These are phyloP conservation scores for Discoglossus pictus DNA, from an alignment of 2,797 vertebrate species.

Conservation along the genomic window DNA sequence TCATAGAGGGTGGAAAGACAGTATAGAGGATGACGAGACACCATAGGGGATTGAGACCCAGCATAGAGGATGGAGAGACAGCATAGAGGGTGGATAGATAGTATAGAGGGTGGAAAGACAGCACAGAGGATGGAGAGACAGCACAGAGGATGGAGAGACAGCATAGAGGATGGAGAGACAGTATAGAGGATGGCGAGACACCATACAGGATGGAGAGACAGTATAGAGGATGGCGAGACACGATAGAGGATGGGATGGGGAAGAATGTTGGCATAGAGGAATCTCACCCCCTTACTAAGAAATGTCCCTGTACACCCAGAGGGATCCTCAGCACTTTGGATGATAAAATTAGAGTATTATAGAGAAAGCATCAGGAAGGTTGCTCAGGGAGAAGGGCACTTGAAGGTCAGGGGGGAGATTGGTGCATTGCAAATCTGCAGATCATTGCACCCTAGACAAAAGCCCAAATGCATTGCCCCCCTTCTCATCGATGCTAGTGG, in stretches of 20 bases:
- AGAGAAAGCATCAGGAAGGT: too few species aligned
- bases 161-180: background rate
- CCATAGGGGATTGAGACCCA: background rate
- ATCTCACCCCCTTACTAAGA: constrained; percentile 7
- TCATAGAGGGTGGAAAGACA: background rate
- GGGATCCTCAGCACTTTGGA: too few species aligned
- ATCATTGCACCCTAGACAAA: background rate
- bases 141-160: too few species aligned
- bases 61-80: background rate
- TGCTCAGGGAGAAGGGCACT: constrained; percentile 28
- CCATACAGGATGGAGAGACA: background rate
- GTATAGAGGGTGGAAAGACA: background rate
- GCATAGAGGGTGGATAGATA: background rate
- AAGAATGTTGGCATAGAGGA: background rate
- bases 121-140: too few species aligned
- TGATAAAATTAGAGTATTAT: too few species aligned
- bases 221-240: background rate
- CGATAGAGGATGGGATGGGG: constrained; percentile 5
- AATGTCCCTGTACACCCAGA: too few species aligned
- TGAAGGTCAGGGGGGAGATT: constrained; percentile 35
- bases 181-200: background rate
- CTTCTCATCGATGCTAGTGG: too few species aligned
- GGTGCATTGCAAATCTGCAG: constrained; percentile 1
- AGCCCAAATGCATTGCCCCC: too few species aligned
- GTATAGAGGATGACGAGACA: background rate